Base-by-base conservation (phyloP, 2,888 invertebrate genomes). In the Epicampocera succincta region DNA sequence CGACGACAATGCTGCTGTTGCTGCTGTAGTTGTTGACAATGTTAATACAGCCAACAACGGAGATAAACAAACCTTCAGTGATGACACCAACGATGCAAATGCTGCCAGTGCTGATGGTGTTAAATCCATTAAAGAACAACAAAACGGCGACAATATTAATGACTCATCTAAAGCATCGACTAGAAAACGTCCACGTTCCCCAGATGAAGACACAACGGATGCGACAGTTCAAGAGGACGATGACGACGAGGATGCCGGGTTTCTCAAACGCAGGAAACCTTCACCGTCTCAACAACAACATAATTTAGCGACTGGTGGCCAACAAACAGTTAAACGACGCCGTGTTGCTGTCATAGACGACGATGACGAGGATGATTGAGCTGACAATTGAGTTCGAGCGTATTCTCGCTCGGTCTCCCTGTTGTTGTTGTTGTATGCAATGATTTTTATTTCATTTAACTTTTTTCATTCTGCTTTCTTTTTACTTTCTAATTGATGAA, bases 261-360 rank as follows among this genome's bases (percentile, higher is more conserved):
- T 89, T 85, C 86, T 89, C 81, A 87, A 85, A 81, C 89, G 90
- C 83, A 90, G 87, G 84, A 86, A 89, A 76, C 86, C 86, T 81
- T 79, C 85, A 29, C 83, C 84, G 60, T 80, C 78, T 58, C 73
- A 84, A 58, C 84, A 84, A 58, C 84, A 78, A 38, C 40, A 19
- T 25, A 63, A 76, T 72, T 25, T 50, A 19, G 69, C 75, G 42
- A 60, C 54, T 72, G 73, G 58, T 21, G 85, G 77, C 13, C 85
- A 87, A 83, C 85, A 87, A 83, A 87, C 89, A 46, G 85, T 87
- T 80, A 90, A 90, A 79, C 89, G 90, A 73, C 90, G 90, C 82
- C 90, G 90, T 73, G 80, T 90, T 75, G 90, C 89, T 69, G 83
- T 90, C 83, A 89, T 90, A 85, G 89, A 89, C 76, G 90, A 90